These are phyloP conservation scores for Peucedramus taeniatus DNA, from an alignment of 2,113 vertebrate genomes.

Conservation along the genomic window DNA sequence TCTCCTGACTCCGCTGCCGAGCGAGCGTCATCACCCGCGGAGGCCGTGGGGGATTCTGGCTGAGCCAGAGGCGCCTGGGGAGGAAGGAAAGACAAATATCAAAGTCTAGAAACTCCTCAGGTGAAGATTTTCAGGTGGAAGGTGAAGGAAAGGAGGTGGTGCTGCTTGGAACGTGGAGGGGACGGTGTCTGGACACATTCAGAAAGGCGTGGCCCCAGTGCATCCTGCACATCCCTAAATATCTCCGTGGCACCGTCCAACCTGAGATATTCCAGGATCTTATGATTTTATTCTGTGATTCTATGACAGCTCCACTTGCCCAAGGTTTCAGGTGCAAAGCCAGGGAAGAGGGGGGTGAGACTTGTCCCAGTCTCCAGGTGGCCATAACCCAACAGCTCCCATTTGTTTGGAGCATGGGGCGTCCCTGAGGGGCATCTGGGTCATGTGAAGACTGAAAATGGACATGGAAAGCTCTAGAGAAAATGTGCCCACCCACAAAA, in stretches of 20 bases:
- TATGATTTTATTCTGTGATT: not conserved
- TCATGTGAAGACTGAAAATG: fast-evolving
- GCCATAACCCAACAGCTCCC: not conserved
- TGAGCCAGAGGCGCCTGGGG: constrained; percentile 89
- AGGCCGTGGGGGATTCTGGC: constrained; percentile 92
- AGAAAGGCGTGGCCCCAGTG: fast-evolving
- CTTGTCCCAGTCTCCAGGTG: not conserved
- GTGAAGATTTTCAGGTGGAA: not conserved
- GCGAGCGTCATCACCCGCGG: constrained; percentile 85
- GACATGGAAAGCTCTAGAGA: not conserved
- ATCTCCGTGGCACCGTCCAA: not conserved
- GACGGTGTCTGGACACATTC: fast-evolving
- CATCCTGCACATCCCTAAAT: not conserved
- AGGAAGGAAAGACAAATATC: not conserved
- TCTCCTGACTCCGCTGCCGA: constrained; percentile 89
- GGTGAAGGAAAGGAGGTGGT: not conserved
- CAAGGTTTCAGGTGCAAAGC: not conserved
- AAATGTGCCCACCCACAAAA: fast-evolving
- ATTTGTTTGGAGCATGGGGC: not conserved
- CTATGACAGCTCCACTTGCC: not conserved
- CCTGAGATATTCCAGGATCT: not conserved
- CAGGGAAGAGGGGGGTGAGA: not conserved
- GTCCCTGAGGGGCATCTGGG: fast-evolving
- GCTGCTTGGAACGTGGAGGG: fast-evolving
- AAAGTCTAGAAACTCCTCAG: not conserved